Base-by-base conservation (phyloP, 2,888 invertebrate species). In the Cartodere bifasciata region DNA sequence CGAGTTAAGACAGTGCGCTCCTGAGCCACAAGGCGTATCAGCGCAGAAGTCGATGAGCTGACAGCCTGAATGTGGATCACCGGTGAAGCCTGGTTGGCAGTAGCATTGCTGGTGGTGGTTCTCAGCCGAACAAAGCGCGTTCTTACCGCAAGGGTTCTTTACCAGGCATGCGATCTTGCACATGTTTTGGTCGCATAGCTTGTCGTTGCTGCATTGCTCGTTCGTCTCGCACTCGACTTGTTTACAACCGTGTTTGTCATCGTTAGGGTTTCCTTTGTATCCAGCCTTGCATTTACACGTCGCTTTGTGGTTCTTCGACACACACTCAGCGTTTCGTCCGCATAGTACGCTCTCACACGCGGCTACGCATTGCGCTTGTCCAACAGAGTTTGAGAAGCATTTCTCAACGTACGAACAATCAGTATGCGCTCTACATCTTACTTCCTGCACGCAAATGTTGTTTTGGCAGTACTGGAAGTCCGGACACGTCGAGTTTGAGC, bases 21-120 rank as follows among this genome's bases (percentile, higher is more conserved):
- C 81, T 25, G 77, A 74, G 3, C 82, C 85, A 53, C 88, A 88
- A 4, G 85, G 85, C 23, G 71, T 70, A 42, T 74, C 71, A 28
- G 70, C 68, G 50, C 88, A 90, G 56, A 78, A 84, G 58, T 88
- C 81, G 31, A 87, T 75, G 30, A 77, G 61, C 29, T 67, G 62
- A 48, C 90, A 90, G 13, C 75, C 76, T 15, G 60, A 62, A 6
- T 68, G 60, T 2, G 87, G 76, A 55, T 87, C 76, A 3, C 87
- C 88, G 1, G 83, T 83, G 48, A 72, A 87, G 1, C 88, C 88
- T 7, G 88, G 87, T 59, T 86, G 86, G 53, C 90, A 90, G 46
- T 82, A 80, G 51, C 82, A 82, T 1, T 73, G 68, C 54, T 81
- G 81, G 38, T 68, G 68, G 49, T 90, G 88, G 47, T 75, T 74